phyloP scores from a whole-genome alignment of 2,797 vertebrate species.

The Stomatorhinus walkeri region DNA sequence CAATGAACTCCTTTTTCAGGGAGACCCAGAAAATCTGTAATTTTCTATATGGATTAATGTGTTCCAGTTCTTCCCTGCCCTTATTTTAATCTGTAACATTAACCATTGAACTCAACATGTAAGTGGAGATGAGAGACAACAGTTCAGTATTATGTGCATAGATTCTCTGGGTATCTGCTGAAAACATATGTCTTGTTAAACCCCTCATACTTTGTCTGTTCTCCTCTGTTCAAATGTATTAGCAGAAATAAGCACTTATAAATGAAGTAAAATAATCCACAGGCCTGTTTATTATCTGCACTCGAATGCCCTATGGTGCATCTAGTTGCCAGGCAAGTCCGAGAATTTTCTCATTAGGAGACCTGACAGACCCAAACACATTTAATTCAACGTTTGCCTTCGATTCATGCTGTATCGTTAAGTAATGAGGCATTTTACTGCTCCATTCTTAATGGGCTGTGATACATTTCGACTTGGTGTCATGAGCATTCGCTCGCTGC shows the following conservation, averaged over 20 bases:
- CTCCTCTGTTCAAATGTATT: neutral
- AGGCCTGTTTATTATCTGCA: conserved; percentile 12
- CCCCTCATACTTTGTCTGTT: neutral
- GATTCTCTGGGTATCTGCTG: neutral
- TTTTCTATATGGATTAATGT: neutral
- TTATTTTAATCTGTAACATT: conserved; percentile 12
- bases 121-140: neutral
- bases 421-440: conserved; percentile 20
- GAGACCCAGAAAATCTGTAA: neutral
- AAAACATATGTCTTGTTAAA: neutral
- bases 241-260: neutral
- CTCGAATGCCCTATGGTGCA: neutral
- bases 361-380: conserved; percentile 13
- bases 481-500: neutral
- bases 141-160: neutral
- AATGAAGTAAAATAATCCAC: conserved; percentile 3
- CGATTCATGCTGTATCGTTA: conserved; percentile 22
- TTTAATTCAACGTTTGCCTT: conserved; percentile 19
- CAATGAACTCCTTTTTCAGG: neutral
- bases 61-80: neutral
- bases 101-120: neutral
- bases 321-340: neutral
- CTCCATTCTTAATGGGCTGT: conserved; percentile 3
- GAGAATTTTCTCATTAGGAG: conserved; percentile 6
- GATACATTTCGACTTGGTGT: neutral